Evolutionary conservation across 2,888 invertebrate species (phyloP).

Genomic region (Brachyopa scutellaris): DNA sequence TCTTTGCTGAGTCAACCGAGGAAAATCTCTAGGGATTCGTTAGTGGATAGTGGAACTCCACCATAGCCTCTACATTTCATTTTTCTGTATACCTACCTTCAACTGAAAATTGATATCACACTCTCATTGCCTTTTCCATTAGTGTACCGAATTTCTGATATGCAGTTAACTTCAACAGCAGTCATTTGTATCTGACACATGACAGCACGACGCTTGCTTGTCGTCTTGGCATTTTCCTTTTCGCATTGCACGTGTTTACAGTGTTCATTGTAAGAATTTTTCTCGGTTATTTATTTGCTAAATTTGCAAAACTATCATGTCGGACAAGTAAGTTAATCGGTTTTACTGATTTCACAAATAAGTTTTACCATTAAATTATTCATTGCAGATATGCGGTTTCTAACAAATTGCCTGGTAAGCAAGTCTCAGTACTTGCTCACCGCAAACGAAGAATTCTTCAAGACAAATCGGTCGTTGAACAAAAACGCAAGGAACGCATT

Average conservation of each 20-base stretch:
- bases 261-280: background rate
- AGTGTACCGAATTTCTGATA: too few relatives aligned
- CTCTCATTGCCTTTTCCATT: too few relatives aligned
- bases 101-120: too few relatives aligned
- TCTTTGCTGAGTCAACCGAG: too few relatives aligned
- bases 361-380: background rate
- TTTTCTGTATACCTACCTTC: too few relatives aligned
- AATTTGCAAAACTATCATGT: constrained; percentile 76
- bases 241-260: constrained; percentile 53
- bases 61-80: too few relatives aligned
- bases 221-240: constrained; percentile 30
- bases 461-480: constrained; percentile 78
- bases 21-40: too few relatives aligned
- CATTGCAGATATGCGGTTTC: constrained; percentile 80
- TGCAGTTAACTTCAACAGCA: too few relatives aligned
- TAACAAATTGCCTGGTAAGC: constrained; percentile 81
- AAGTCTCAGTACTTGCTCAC: constrained; percentile 81
- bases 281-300: background rate
- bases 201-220: background rate
- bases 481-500: constrained; percentile 77
- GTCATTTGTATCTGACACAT: too few relatives aligned
- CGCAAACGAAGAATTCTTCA: constrained; percentile 80
- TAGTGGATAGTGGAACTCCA: too few relatives aligned
- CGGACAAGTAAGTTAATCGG: constrained; percentile 78
- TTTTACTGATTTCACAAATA: background rate